Conservation (phyloP, 2,113 vertebrate species). For the Saguinus imperator region DNA sequence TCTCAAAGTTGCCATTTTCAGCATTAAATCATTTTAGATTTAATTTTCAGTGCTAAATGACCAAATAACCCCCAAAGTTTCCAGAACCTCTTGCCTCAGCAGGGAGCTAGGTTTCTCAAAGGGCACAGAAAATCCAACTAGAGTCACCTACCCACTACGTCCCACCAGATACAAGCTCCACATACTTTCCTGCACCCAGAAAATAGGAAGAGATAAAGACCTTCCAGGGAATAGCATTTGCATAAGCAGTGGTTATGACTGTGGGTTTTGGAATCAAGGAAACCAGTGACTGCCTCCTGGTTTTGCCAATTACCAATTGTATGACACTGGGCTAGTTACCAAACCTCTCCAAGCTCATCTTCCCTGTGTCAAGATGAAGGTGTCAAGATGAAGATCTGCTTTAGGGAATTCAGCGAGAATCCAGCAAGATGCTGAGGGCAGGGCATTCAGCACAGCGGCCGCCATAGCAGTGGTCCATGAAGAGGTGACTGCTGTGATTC, state of each 20-base stretch:
- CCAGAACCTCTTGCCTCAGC: background rate
- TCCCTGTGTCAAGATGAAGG: background rate
- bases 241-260: background rate
- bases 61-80: background rate
- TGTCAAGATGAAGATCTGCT: background rate
- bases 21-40: slow-evolving; percentile 25
- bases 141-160: background rate
- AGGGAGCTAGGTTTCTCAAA: background rate
- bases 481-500: too few relatives aligned
- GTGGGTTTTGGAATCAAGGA: background rate
- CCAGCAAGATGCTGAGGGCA: background rate
- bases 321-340: background rate
- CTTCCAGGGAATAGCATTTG: background rate
- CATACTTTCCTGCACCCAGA: background rate
- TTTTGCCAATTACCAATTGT: background rate
- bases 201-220: background rate
- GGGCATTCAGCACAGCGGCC: background rate
- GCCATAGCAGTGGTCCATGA: background rate
- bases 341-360: background rate
- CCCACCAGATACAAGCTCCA: background rate
- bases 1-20: slow-evolving; percentile 8
- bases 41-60: slow-evolving; percentile 44
- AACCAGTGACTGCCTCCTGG: background rate
- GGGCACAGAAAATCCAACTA: background rate
- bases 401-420: background rate